A percentile compares a stretch with the other conserved stretches of the same genome.
These are phyloP conservation scores for Campopleginae sp. DNA, from an alignment of 2,888 invertebrate genomes.

Conservation along the genomic window DNA sequence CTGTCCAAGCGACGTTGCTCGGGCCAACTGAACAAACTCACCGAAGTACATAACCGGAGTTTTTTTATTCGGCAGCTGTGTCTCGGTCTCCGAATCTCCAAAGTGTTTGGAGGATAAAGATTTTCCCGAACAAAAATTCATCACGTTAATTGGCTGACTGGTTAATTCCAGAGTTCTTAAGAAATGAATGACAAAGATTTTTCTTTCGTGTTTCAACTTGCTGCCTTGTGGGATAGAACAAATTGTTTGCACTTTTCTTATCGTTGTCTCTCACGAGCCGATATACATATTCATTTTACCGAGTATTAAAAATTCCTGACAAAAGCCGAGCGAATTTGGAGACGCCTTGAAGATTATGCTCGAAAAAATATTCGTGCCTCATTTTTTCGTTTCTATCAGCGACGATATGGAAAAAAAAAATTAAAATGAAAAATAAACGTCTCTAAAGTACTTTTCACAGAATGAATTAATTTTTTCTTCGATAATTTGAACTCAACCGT, in stretches of 20 bases:
- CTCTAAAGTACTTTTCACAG: background rate
- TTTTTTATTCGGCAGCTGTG: slow-evolving; percentile 52
- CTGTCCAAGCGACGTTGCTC: slow-evolving; percentile 26
- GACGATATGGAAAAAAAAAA: background rate
- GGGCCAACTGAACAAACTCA: slow-evolving; percentile 60
- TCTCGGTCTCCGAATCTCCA: background rate
- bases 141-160: background rate
- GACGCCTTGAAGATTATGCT: background rate
- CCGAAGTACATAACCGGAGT: slow-evolving; percentile 28
- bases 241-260: slow-evolving; percentile 40
- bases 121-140: slow-evolving; percentile 14
- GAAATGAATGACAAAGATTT: slow-evolving; percentile 15
- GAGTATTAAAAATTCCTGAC: slow-evolving; percentile 28
- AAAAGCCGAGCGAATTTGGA: slow-evolving; percentile 4
- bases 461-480: background rate
- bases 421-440: background rate
- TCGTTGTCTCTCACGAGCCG: slow-evolving; percentile 30
- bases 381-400: background rate
- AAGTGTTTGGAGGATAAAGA: background rate
- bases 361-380: background rate
- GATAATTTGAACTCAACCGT: background rate
- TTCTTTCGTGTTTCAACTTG: background rate
- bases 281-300: slow-evolving; percentile 1
- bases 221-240: background rate
- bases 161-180: background rate